Conservation (phyloP, 2,888 invertebrate genomes). For the Strigamia transsilvanica region DNA sequence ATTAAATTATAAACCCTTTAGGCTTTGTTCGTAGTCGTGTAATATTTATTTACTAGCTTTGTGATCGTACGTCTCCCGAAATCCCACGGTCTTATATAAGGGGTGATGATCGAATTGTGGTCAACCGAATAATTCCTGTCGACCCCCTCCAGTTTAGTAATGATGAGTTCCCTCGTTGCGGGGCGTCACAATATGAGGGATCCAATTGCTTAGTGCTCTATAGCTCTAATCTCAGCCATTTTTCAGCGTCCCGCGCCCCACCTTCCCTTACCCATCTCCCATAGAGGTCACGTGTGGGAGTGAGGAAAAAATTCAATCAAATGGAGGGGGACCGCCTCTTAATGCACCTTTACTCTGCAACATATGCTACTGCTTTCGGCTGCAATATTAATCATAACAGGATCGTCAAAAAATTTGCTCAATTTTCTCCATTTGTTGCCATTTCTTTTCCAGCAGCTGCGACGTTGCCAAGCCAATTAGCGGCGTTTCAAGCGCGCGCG, state of each 20-base stretch:
- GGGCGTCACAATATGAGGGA: slow-evolving; percentile 41
- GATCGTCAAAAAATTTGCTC: slow-evolving; percentile 20
- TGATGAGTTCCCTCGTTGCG: slow-evolving; percentile 37
- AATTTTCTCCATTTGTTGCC: slow-evolving; percentile 26
- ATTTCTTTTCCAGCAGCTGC: slow-evolving; percentile 28
- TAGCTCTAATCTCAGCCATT: slow-evolving; percentile 38
- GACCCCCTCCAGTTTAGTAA: slow-evolving; percentile 41
- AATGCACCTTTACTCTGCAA: slow-evolving; percentile 1
- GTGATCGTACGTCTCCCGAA: neutral
- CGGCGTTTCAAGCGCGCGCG: slow-evolving; percentile 40
- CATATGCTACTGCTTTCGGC: neutral
- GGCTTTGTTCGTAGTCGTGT: slow-evolving; percentile 16
- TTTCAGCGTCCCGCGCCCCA: neutral
- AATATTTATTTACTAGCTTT: slow-evolving; percentile 27
- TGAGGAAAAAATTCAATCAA: slow-evolving; percentile 34
- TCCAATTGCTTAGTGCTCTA: slow-evolving; percentile 42
- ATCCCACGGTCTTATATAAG: slow-evolving; percentile 42
- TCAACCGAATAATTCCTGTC: slow-evolving; percentile 39
- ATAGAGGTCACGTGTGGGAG: slow-evolving; percentile 27
- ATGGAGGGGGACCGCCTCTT: neutral
- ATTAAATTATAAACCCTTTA: neutral
- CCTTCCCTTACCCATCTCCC: slow-evolving; percentile 10
- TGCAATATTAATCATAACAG: neutral
- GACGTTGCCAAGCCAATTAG: slow-evolving; percentile 28
- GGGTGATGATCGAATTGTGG: slow-evolving; percentile 41